Evolutionary conservation across 2,113 vertebrate species (phyloP).

Genomic region (Barnardius zonarius): DNA sequence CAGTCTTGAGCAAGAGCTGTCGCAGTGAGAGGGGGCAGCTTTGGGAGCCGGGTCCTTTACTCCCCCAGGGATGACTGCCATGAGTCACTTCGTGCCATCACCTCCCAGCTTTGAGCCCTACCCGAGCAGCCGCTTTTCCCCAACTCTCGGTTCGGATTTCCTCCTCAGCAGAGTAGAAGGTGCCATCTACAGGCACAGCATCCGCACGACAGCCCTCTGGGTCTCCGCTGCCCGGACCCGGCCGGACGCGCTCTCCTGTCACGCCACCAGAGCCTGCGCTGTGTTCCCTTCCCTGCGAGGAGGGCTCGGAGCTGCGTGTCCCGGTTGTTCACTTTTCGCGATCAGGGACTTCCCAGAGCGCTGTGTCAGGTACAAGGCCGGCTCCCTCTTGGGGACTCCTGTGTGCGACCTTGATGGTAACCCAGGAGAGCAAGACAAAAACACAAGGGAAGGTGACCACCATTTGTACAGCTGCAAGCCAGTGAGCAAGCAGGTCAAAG

Average conservation of each 20-base stretch:
- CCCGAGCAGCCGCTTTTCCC: background rate
- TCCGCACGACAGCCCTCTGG: background rate
- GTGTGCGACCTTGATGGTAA: background rate
- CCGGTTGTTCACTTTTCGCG: no score
- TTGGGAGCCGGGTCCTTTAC: background rate
- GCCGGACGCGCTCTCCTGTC: background rate
- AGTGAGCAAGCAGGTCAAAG: background rate
- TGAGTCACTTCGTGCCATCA: fast-evolving
- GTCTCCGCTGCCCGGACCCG: background rate
- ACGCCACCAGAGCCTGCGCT: background rate
- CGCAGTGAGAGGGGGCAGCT: background rate
- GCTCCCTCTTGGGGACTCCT: background rate
- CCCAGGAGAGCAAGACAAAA: background rate
- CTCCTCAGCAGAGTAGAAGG: slow-evolving; percentile 21
- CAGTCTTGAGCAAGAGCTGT: no score
- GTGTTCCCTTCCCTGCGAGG: background rate
- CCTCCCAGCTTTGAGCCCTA: background rate
- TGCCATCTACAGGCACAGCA: slow-evolving; percentile 62
- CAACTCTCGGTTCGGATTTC: fast-evolving
- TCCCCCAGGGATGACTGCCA: background rate
- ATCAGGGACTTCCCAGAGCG: background rate
- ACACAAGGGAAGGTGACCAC: fast-evolving
- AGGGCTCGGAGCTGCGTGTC: fast-evolving
- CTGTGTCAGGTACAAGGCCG: background rate
- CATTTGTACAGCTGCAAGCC: background rate